Base-by-base conservation (phyloP, 2,113 vertebrate species). In the Synodontis membranacea region DNA sequence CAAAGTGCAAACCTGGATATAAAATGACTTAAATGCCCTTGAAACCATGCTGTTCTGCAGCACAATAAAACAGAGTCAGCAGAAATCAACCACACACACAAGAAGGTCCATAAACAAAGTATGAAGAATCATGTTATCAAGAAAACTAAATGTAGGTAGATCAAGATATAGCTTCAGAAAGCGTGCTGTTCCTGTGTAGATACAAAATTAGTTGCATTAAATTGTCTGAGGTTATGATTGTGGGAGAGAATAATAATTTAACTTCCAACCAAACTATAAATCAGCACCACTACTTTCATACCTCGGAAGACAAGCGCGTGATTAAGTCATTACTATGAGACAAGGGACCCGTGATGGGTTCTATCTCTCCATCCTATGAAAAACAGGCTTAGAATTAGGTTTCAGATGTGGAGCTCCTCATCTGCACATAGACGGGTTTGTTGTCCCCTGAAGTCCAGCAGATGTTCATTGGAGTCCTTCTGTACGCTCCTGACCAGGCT, bases 261-360 rank as follows among this genome's bases (percentile, higher is more conserved):
- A 84, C n/a, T n/a, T 54, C 48, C 46, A 50, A 72, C 25, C 54
- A 50, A 86, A 80, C 52, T 4, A 75, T 60, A 84, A 80, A 62
- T 68, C 75, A 86, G 85, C 88, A 87, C 85, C 88, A 84, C 39
- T 64, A 34, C 8, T 68, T 42, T 81, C 44, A 81, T 9, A 82
- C 42, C 48, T 84, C 4, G 82, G 88, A 89, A 89, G 85, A 89
- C 85, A 64, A 50, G 42, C 58, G 68, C 44, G 28, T 80, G 60
- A 84, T 44, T 44, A 74, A 50, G 54, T 4, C 46, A 48, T 75
- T 80, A 70, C 72, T 74, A 83, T 28, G 64, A 75, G 60, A 88
- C 34, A 7, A 17, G 15, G 48, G 81, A 82, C 84, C 58, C 80
- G 28, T 62, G 21, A 54, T 28, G 52, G 58, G 50, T 84, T 74